Base-by-base conservation (phyloP, 2,797 vertebrate genomes). In the Argya squamiceps region DNA sequence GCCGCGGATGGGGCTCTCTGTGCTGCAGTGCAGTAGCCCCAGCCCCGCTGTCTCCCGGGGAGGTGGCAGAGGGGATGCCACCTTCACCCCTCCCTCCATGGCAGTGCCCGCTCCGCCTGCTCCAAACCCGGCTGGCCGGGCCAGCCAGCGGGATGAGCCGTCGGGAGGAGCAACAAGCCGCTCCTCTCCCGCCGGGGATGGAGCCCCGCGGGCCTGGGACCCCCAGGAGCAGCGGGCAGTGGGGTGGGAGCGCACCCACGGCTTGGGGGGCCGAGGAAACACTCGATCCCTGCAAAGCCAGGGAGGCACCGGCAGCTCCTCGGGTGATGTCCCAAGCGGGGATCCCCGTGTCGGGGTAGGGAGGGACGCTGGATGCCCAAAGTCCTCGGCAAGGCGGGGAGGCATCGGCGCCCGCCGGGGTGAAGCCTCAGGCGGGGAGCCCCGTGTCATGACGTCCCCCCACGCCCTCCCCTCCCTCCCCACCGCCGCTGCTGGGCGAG, bases 21-120 rank as follows among this genome's bases (percentile, higher is more conserved):
- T 50, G 88, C 92, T 95, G 95, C 93, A 92, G 36, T 96, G 96
- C 96, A 84, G 96, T 89, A 84, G 85, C 80, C 50, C 77, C 39
- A 62, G 55, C 78, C 92, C 67, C 18, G 43, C 69, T 88, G 2
- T 9, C 44, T 81, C 43, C 56, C 1, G 20, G 65, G 75, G 50
- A 81, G 78, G 47, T 20, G 71, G 39, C 80, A 50, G 12, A 68
- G 62, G 79, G 79, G 71, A 14, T 52, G 64, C 71, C 52, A 46
- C 83, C 79, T 55, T 75, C 91, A 26, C 83, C 77, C 41, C 41
- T 50, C 26, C 56, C 80, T 23, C 21, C 67, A 22, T 11, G 15
- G 11, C 24, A 1, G 6, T 41, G 34, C 47, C 56, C 44, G 37
- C 49, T 44, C 41, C 3, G 5, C 19, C 68, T 34, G 76, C 81